These are phyloP conservation scores for Pelvicachromis taeniatus DNA, from an alignment of 2,113 vertebrate species.

Conservation along the genomic window DNA sequence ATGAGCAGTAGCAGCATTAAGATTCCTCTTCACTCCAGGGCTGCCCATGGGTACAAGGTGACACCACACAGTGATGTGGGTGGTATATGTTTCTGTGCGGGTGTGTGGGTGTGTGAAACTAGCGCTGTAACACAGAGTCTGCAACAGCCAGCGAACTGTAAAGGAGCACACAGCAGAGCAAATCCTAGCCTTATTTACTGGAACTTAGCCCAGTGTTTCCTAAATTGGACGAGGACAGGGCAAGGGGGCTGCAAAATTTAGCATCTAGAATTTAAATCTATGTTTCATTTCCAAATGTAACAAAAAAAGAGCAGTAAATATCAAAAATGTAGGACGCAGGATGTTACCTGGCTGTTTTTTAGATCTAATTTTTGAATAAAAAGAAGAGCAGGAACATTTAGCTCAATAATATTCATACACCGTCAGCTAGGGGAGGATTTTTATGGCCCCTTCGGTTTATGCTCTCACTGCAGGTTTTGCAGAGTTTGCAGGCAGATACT, in stretches of 20 bases:
- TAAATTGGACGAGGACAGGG: neutral
- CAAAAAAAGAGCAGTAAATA: neutral
- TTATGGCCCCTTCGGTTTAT: neutral
- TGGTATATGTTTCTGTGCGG: neutral
- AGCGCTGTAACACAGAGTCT: neutral
- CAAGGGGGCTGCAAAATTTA: neutral
- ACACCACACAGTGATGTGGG: neutral
- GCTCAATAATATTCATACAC: neutral
- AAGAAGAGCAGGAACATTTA: neutral
- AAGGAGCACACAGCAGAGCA: neutral
- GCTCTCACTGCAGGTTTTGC: neutral
- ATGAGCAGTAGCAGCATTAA: slow-evolving; percentile 9
- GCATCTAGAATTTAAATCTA: neutral
- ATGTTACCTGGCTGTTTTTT: neutral
- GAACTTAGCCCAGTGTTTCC: neutral
- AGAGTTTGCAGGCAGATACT: neutral
- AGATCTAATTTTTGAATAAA: neutral
- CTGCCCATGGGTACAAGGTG: slow-evolving; percentile 4
- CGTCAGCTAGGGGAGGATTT: neutral
- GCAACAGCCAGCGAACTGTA: neutral
- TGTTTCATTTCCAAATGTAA: neutral
- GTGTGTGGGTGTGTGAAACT: neutral
- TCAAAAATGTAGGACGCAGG: neutral
- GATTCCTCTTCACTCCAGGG: neutral
- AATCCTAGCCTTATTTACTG: neutral